Evolutionary conservation across 2,888 invertebrate species (phyloP), one percentile per base, ranked within the genome.

Genomic region (Synanthedon vespiformis): DNA sequence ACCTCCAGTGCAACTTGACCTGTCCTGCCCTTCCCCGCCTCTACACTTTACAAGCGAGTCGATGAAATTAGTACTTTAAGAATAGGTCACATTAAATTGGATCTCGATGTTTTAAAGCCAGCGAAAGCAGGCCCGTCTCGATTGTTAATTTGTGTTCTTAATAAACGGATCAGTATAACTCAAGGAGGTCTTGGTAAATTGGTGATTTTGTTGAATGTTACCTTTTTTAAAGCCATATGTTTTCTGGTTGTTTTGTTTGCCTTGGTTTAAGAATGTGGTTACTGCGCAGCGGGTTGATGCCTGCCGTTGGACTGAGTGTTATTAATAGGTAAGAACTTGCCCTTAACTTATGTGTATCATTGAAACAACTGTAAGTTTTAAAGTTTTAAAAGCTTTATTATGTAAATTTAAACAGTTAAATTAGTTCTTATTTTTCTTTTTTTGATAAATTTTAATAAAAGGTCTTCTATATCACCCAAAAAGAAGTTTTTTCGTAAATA

Each of bases 171-270:
- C 34, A 10, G 34, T 10, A 34, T 34, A 34, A 34, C 34, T 6
- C 34, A 60, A 57, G 57, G 58, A 61, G 76, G 56, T 77, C 80
- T 65, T 56, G 61, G 58, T 62, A 61, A 57, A 61, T 55, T 80
- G 80, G 81, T 57, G 57, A 55, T 48, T 53, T 57, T 60, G 68
- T 34, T 48, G 62, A 62, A 66, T 65, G 68, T 70, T 69, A 62
- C 68, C 18, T 50, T 34, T 50, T 50, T 50, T 50, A 12, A 74
- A 73, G 72, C 74, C 83, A 84, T 80, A 77, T 84, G 83, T 82
- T 83, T 80, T 76, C 73, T 79, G 78, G 79, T 81, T 72, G 75
- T 80, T 80, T 79, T 79, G 81, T 76, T 84, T 77, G 77, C 81
- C 83, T 83, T 82, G 79, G 58, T 57, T 22, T 67, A 74, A 74